Base-by-base conservation (phyloP, 2,797 vertebrate species). In the Pseudomugil gertrudae region DNA sequence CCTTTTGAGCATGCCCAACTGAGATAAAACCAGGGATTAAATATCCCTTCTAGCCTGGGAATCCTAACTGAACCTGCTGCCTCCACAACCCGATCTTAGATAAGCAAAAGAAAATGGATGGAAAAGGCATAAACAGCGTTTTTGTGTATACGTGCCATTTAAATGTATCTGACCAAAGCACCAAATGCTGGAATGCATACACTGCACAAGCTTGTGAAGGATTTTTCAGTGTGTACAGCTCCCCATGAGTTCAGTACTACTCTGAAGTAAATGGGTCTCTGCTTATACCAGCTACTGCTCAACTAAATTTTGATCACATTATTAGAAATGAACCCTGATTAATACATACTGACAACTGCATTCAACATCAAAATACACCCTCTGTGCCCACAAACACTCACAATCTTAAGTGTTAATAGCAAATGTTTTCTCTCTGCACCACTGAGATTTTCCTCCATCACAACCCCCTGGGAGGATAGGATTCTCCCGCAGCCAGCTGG, bases 341-440 rank as follows among this genome's bases (percentile, higher is more conserved):
- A 66, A 54, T 26, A 10, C 27, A 57, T 27, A 6, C 7, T 40
- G 17, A 54, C 40, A 57, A 65, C 35, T 62, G 40, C 29, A 30
- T 71, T 66, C 21, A 68, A 52, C 38, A 23, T 24, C 19, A 35
- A 69, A 78, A 30, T 27, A 55, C 9, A 76, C 43, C 57, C 23
- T 14, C 47, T 26, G 23, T 50, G 47, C 23, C 47, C 47, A 24
- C 23, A 50, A 47, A 50, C 26, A 57, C 50, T 33, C 36, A 50
- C 27, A 55, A 63, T 58, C 69, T 81, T 38, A 29, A 79, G 80
- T 79, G 69, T 79, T 74, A 84, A 79, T 78, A 81, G 63, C 5
- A 14, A 69, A 66, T 79, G 68, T 85, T 84, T 76, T 63, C 57
- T 66, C 66, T 76, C 64, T 76, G 71, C 79, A 80, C 78, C 63